Conservation (phyloP, 2,888 invertebrate genomes). For the Zhuqinia jingwanae region DNA sequence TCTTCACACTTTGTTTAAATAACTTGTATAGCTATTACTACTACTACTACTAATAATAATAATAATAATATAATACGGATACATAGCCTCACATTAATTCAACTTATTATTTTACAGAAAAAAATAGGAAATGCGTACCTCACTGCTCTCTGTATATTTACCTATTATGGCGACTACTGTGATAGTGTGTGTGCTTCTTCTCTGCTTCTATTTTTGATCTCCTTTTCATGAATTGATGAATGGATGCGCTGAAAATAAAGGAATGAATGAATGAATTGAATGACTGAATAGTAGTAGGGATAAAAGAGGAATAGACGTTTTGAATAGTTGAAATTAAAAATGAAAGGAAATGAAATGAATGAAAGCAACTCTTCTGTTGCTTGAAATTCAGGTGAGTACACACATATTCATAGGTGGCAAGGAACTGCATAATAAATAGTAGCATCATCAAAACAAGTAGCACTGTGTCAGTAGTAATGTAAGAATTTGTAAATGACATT, state of each 20-base stretch:
- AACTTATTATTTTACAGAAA: background rate
- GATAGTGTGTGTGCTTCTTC: too few relatives aligned
- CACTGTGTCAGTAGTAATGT: background rate
- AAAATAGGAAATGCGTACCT: background rate
- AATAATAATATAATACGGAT: too few relatives aligned
- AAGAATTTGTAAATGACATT: background rate
- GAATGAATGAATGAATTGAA: slow-evolving; percentile 43
- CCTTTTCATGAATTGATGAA: slow-evolving; percentile 19
- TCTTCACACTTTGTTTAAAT: background rate
- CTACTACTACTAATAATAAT: too few relatives aligned
- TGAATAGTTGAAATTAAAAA: slow-evolving; percentile 52
- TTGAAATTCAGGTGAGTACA: slow-evolving; percentile 49
- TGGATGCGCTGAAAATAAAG: slow-evolving; percentile 34
- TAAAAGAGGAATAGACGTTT: slow-evolving; percentile 53
- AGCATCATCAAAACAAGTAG: background rate
- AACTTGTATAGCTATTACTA: background rate
- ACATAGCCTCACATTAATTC: too few relatives aligned
- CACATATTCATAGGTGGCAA: slow-evolving; percentile 14
- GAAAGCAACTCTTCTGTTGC: slow-evolving; percentile 42
- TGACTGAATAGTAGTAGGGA: background rate
- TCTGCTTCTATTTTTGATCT: background rate
- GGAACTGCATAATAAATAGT: slow-evolving; percentile 1
- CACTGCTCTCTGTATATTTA: too few relatives aligned
- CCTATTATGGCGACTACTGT: too few relatives aligned
- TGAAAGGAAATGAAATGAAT: slow-evolving; percentile 44